Base-by-base conservation (phyloP, 2,888 invertebrate species). In the Gnatocerus cornutus region DNA sequence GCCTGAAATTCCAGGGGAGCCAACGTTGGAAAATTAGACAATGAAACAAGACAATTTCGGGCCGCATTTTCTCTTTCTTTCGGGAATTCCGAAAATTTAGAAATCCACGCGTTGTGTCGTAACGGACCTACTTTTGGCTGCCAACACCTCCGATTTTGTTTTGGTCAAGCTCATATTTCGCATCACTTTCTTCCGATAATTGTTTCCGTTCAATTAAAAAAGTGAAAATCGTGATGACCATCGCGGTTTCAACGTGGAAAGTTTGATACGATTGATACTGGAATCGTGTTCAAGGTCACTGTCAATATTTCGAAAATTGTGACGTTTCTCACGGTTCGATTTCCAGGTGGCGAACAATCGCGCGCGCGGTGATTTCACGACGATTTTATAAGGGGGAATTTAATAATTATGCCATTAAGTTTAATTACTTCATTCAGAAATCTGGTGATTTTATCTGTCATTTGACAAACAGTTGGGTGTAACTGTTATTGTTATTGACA, bases 191-290 rank as follows among this genome's bases (percentile, higher is more conserved):
- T 63, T 63, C 29, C 21, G 30, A 45, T 63, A 53, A 63, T 63
- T 41, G 63, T 53, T 63, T 63, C 63, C 63, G 63, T 63, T 63
- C 53, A 53, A 63, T 63, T 63, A 63, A 63, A 63, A 63, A 63
- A 63, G 63, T 63, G 63, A 63, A 63, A 63, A 41, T 63, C 30
- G 37, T 30, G 16, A 30, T 61, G 37, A 27, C 16, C 16, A 52
- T 50, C 30, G 46, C 62, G 30, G n/a, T 41, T 43, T 53, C n/a
- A n/a, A 14, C 14, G 30, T 43, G 39, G 63, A 63, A 63, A 63
- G 63, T 63, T 62, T 58, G 21, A 48, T 33, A 27, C n/a, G 46
- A 16, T 52, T 52, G 62, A 62, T 48, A 37, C 7, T n/a, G 30
- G 10, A 52, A 9, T 10, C 16, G 10, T 58, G 43, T 46, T 46